Evolutionary conservation across 1,140 invertebrate genomes (phyloP).

Genomic region (Spodoptera litura): DNA sequence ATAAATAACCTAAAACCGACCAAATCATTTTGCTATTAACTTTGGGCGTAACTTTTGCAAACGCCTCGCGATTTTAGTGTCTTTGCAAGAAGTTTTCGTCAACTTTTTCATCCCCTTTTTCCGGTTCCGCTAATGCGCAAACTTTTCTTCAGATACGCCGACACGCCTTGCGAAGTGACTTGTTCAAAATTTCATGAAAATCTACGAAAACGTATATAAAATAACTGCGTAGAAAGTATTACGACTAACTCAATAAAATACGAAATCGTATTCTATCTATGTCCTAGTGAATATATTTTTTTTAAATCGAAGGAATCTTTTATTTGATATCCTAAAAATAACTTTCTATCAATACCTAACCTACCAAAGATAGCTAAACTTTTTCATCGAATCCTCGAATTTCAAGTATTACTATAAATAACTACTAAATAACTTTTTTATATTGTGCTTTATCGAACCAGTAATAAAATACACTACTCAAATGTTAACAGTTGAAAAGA

Average conservation of each 20-base stretch:
- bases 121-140: slow-evolving; percentile 62
- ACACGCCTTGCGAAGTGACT: slow-evolving; percentile 48
- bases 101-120: slow-evolving; percentile 67
- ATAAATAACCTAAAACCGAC: slow-evolving; percentile 42
- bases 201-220: slow-evolving; percentile 31
- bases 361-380: no score
- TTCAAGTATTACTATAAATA: no score
- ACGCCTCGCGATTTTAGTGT: slow-evolving; percentile 52
- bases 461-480: no score
- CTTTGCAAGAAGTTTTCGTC: slow-evolving; percentile 50
- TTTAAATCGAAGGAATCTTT: no score
- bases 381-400: no score
- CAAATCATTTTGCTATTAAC: slow-evolving; percentile 50
- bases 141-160: slow-evolving; percentile 56
- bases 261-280: no score
- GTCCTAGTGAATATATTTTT: no score
- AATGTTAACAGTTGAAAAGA: no score
- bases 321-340: no score
- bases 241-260: background rate
- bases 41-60: slow-evolving; percentile 47
- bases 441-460: no score
- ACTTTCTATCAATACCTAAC: no score
- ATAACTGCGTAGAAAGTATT: background rate
- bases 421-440: no score
- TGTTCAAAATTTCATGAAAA: slow-evolving; percentile 60